Evolutionary conservation across 2,888 invertebrate genomes (phyloP).

Genomic region (Glaucopsyche alexis): DNA sequence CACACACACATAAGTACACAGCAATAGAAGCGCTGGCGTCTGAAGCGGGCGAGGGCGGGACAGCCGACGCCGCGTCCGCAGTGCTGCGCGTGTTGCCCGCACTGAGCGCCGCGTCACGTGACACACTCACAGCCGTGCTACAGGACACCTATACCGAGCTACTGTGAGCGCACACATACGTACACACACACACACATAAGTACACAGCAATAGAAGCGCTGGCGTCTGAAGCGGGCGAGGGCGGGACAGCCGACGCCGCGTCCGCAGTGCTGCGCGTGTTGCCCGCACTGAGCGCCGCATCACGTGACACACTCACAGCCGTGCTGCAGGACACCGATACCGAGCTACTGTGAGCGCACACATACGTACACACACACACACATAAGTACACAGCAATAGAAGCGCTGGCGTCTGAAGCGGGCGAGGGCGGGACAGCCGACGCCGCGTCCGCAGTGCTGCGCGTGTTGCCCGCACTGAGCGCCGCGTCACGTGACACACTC

Average conservation of each 20-base stretch:
- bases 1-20: neutral
- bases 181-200: neutral
- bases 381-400: too few species aligned
- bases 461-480: constrained; percentile 12
- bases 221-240: constrained; percentile 17
- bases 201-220: neutral
- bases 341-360: constrained; percentile 31
- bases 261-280: constrained; percentile 24
- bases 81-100: constrained; percentile 19
- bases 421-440: constrained; percentile 35
- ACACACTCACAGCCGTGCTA: constrained; percentile 35
- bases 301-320: constrained; percentile 29
- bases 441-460: constrained; percentile 31
- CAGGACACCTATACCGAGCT: constrained; percentile 30
- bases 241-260: constrained; percentile 37
- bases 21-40: neutral
- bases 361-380: neutral
- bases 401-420: constrained; percentile 15
- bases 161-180: constrained; percentile 31
- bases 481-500: constrained; percentile 31
- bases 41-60: constrained; percentile 29
- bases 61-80: constrained; percentile 36
- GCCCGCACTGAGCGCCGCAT: constrained; percentile 23
- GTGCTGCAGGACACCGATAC: constrained; percentile 37
- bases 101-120: constrained; percentile 28